Conservation (phyloP, 2,888 invertebrate species). For the Drosophila eohydei region DNA sequence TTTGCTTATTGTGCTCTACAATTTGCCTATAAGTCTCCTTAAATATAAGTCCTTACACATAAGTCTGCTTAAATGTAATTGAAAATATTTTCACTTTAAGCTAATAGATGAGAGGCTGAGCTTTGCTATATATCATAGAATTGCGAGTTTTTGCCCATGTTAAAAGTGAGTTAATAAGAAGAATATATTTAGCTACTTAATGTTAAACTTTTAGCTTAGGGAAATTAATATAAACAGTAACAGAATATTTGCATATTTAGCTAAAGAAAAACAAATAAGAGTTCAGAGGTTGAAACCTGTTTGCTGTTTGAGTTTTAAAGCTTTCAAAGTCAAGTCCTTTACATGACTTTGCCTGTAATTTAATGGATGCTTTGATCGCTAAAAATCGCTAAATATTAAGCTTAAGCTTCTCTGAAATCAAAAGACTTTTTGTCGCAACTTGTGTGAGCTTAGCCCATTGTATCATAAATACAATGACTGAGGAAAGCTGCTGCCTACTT, state of each 20-base stretch:
- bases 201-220: background rate
- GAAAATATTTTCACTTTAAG: background rate
- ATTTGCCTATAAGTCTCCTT: background rate
- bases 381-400: too few species aligned
- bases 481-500: conserved; percentile 46
- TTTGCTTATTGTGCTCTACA: too few species aligned
- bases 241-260: conserved; percentile 1
- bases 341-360: background rate
- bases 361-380: background rate
- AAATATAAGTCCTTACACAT: too few species aligned
- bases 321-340: background rate
- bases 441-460: background rate
- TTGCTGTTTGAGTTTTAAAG: conserved; percentile 2
- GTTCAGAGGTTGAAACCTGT: background rate
- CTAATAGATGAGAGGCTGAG: background rate
- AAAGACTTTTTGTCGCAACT: background rate
- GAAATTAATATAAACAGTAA: conserved; percentile 3
- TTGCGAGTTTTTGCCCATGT: background rate
- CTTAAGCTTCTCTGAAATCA: background rate
- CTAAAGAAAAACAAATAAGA: background rate
- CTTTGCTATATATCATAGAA: background rate
- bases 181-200: background rate
- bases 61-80: background rate
- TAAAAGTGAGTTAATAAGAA: background rate
- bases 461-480: conserved; percentile 44